Evolutionary conservation across 2,888 invertebrate species (phyloP), one percentile per base, ranked within the genome.

Genomic region (Harmothoe impar): DNA sequence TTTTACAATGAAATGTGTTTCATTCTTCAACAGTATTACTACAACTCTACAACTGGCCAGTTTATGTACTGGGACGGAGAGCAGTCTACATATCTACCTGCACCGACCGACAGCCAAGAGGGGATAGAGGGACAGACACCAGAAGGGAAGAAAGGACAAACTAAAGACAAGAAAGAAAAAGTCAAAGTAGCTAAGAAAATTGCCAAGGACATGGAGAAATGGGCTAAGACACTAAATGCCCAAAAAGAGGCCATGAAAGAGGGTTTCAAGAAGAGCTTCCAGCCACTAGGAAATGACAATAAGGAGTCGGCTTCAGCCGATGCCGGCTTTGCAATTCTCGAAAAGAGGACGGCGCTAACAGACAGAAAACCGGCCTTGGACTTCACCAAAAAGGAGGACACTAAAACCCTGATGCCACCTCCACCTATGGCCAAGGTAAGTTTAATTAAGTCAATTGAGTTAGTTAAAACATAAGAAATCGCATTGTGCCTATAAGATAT

Each of bases 141-240:
- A 54, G 93, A 92, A 3, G 92, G 93, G 7, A 93, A 92, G 35
- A 93, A 93, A 62, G 94, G 94, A 35, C 91, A 93, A 88, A 92
- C 93, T 0, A 97, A 96, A 93, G 94, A 97, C 84, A 98, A 98
- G 94, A 98, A 98, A 91, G 99, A 99, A 94, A 99, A 99, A 96
- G 99, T 98, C 0, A 99, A 99, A 96, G 98, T 98, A 20, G 99
- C 99, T 7, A 99, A 99, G 95, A 98, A 99, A 96, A 99, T 99
- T 93, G 99, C 99, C 0, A 99, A 99, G 96, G 98, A 98, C 94
- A 98, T 98, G 98, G 98, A 97, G 94, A 97, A 97, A 91, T 99
- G 99, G 99, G 99, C 99, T 0, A 98, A 99, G 94, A 98, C 98
- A 20, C 96, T 99, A 92, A 99, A 99, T 95, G 95, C 95, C 52